These are phyloP conservation scores for Oryzias dopingdopingensis DNA, from an alignment of 2,797 vertebrate species.

Conservation along the genomic window DNA sequence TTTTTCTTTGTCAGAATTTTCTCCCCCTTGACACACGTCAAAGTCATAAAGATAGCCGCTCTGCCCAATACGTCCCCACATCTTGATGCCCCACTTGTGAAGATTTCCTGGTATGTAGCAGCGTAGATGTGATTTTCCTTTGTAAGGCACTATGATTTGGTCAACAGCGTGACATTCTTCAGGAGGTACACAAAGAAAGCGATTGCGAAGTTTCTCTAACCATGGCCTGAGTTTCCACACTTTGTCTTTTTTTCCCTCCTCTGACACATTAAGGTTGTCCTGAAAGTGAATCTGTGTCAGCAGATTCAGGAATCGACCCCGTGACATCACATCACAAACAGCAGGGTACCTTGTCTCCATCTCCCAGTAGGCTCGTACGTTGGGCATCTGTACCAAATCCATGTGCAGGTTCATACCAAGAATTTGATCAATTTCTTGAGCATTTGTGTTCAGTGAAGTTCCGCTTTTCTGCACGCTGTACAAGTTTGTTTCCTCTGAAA, in stretches of 20 bases:
- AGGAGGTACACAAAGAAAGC: not conserved
- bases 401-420: conserved; percentile 24
- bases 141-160: not conserved
- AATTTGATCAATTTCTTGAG: conserved; percentile 4
- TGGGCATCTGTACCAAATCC: conserved; percentile 28
- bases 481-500: conserved; percentile 4
- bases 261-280: conserved; percentile 38
- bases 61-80: not conserved
- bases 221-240: conserved; percentile 36
- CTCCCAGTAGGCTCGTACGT: not conserved
- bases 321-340: not conserved
- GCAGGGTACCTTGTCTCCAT: conserved; percentile 3
- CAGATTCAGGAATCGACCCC: conserved; percentile 1
- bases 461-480: not conserved
- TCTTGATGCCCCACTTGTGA: not conserved
- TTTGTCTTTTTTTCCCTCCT: conserved; percentile 10
- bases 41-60: not conserved
- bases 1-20: not conserved
- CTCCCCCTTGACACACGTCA: not conserved
- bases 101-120: not conserved
- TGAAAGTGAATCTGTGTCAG: conserved; percentile 39
- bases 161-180: not conserved
- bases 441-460: conserved; percentile 1
- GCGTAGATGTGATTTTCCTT: not conserved
- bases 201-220: not conserved